Conservation (phyloP, 2,888 invertebrate species). For the Philaethria dido region DNA sequence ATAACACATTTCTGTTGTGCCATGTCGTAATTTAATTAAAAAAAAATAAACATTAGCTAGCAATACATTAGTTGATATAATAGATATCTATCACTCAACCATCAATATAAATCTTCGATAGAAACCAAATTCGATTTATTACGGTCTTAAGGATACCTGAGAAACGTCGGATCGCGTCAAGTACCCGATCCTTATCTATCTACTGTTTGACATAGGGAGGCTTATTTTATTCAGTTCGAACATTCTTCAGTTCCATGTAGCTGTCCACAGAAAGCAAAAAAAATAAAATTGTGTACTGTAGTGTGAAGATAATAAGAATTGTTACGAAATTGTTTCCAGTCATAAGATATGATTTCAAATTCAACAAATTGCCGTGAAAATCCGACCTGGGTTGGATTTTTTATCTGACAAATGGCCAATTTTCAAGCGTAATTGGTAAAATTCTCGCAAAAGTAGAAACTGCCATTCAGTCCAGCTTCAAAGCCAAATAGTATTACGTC, state of each 20-base stretch:
- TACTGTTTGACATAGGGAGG: constrained; percentile 29
- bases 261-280: constrained; percentile 15
- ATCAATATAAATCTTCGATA: constrained; percentile 32
- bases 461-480: not conserved
- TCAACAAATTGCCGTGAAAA: constrained; percentile 1
- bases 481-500: constrained; percentile 13
- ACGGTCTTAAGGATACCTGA: constrained; percentile 32
- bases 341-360: constrained; percentile 10
- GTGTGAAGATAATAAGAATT: not conserved
- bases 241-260: constrained; percentile 17
- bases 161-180: constrained; percentile 28
- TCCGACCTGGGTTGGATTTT: not conserved
- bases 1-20: not conserved
- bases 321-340: not conserved
- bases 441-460: constrained; percentile 10
- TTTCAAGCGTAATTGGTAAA: constrained; percentile 5
- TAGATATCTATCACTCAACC: constrained; percentile 24
- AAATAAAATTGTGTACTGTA: not conserved
- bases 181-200: constrained; percentile 30
- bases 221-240: constrained; percentile 28
- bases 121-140: constrained; percentile 33
- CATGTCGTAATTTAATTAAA: not conserved
- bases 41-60: not conserved
- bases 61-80: constrained; percentile 16
- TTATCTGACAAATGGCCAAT: constrained; percentile 13